Conservation (phyloP, 1,140 invertebrate species). For the Drosophila sucinea region DNA sequence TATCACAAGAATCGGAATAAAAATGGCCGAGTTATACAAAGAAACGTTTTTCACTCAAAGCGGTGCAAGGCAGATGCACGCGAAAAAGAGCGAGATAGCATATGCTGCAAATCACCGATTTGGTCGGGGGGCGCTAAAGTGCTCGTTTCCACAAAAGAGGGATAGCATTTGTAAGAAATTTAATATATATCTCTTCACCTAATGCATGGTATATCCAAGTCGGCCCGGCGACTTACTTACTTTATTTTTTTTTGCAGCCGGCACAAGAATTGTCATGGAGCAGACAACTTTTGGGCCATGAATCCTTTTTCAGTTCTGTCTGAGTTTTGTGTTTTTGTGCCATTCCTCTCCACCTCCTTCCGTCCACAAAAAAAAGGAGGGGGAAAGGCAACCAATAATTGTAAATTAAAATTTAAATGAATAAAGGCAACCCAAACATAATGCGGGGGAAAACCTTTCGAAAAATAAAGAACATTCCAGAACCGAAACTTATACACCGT, state of each 20-base stretch:
- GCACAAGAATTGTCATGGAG: conserved; percentile 30
- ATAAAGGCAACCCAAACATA: conserved; percentile 32
- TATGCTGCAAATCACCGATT: too few relatives aligned
- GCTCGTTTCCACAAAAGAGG: too few relatives aligned
- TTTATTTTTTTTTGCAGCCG: conserved; percentile 2
- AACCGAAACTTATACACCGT: neutral
- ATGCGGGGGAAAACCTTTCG: conserved; percentile 11
- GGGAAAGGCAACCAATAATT: conserved; percentile 59
- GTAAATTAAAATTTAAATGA: conserved; percentile 79
- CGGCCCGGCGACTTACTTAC: too few relatives aligned
- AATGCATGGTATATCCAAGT: too few relatives aligned
- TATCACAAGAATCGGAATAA: too few relatives aligned
- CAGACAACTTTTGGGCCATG: conserved; percentile 31
- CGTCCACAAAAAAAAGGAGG: neutral
- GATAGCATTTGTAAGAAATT: too few relatives aligned
- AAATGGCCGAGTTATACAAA: too few relatives aligned
- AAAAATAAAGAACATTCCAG: neutral
- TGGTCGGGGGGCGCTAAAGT: too few relatives aligned
- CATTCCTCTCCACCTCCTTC: conserved; percentile 4
- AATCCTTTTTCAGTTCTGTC: conserved; percentile 49
- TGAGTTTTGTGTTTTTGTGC: conserved; percentile 24
- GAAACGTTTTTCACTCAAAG: too few relatives aligned
- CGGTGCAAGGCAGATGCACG: too few relatives aligned
- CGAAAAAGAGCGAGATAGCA: too few relatives aligned
- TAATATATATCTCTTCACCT: too few relatives aligned